Evolutionary conservation across 2,888 invertebrate species (phyloP).

Genomic region (Tipula confusa): DNA sequence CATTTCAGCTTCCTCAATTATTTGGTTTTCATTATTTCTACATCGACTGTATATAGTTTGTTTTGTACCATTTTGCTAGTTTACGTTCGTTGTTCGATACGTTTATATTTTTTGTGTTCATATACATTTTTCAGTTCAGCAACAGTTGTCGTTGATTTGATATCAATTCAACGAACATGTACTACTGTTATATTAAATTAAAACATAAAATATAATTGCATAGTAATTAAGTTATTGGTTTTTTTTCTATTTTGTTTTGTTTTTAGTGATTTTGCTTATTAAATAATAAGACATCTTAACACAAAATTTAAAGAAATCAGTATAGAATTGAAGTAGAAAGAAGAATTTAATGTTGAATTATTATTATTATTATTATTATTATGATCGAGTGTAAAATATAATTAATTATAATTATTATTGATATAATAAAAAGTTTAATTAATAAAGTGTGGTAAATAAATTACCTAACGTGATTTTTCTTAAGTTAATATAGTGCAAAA

Average conservation of each 20-base stretch:
- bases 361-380: too few relatives aligned
- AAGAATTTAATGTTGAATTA: not conserved
- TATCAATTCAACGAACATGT: constrained; percentile 21
- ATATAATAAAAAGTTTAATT: not conserved
- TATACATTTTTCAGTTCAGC: constrained; percentile 15
- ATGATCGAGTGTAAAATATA: not conserved
- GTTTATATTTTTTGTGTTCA: not conserved
- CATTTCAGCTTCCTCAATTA: not conserved
- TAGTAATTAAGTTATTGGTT: not conserved
- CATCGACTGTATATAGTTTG: constrained; percentile 3
- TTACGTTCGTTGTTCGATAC: not conserved
- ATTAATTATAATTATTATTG: not conserved
- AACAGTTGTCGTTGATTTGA: constrained; percentile 28
- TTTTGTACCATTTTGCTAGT: constrained; percentile 27
- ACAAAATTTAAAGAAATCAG: not conserved
- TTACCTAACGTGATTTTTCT: not conserved
- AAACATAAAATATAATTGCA: not conserved
- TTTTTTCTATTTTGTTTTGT: not conserved
- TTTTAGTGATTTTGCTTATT: too few relatives aligned
- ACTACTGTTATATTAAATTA: too few relatives aligned
- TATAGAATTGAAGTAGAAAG: not conserved
- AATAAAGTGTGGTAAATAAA: not conserved
- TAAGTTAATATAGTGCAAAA: not conserved
- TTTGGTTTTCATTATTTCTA: not conserved
- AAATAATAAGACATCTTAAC: not conserved